These are phyloP conservation scores for Hydropotes inermis DNA, from an alignment of 2,113 vertebrate species.

Conservation along the genomic window DNA sequence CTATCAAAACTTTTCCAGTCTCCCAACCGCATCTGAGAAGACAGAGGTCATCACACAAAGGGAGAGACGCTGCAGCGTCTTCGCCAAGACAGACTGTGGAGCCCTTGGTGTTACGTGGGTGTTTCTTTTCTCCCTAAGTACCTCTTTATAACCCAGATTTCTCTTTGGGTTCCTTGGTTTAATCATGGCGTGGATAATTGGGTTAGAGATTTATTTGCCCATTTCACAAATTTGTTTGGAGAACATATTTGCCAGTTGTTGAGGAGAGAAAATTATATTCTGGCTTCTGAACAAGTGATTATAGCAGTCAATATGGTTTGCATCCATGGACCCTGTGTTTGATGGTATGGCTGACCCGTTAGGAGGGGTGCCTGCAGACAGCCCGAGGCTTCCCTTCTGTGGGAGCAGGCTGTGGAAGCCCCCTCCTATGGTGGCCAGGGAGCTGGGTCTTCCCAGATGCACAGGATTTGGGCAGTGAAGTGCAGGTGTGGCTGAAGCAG, in stretches of 20 bases:
- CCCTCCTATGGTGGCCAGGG: not conserved
- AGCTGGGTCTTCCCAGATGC: not conserved
- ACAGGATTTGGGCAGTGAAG: not conserved
- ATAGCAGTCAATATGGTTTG: not conserved
- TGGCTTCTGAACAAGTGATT: not conserved
- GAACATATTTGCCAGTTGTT: not conserved
- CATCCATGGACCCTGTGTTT: rapidly evolving
- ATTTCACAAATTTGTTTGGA: not conserved
- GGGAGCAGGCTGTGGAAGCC: not conserved
- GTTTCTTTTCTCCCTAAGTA: not conserved
- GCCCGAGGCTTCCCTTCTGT: not conserved
- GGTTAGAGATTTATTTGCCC: not conserved
- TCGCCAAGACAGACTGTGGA: not conserved
- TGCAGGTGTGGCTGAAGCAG: not conserved
- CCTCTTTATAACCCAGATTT: not conserved
- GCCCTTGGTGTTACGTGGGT: not conserved
- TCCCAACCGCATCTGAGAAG: not conserved
- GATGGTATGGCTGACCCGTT: not conserved
- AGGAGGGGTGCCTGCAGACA: not conserved
- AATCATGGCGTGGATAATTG: not conserved
- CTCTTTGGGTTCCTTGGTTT: not conserved
- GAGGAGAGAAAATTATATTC: not conserved
- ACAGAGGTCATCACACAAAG: not conserved
- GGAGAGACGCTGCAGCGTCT: not conserved
- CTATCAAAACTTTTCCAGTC: not conserved